Conservation (phyloP, 2,888 invertebrate species). For the Bedellia somnulentella region DNA sequence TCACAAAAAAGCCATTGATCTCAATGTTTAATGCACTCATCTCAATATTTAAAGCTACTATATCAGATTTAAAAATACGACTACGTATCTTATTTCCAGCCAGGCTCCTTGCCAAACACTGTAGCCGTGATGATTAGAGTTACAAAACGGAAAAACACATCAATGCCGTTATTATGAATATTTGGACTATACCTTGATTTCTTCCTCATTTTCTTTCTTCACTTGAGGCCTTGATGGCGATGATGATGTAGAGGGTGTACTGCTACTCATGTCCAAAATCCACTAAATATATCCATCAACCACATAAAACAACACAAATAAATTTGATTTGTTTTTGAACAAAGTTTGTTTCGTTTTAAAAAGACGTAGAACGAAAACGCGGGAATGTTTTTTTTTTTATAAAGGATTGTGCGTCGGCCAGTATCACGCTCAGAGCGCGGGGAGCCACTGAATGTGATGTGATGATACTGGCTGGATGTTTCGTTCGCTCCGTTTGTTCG, state of each 20-base stretch:
- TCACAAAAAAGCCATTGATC: slow-evolving; percentile 26
- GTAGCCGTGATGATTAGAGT: no score
- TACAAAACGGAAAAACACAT: slow-evolving; percentile 40
- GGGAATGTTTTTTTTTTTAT: no score
- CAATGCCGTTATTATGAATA: slow-evolving; percentile 22
- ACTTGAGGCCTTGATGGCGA: slow-evolving; percentile 43
- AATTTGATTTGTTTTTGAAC: no score
- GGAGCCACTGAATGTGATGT: slow-evolving; percentile 23
- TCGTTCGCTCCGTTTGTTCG: slow-evolving; percentile 3
- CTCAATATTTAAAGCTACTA: slow-evolving; percentile 16
- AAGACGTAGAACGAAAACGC: no score
- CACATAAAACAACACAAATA: slow-evolving; percentile 12
- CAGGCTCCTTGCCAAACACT: slow-evolving; percentile 48
- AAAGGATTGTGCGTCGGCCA: no score
- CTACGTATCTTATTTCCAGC: slow-evolving; percentile 44
- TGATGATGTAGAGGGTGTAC: slow-evolving; percentile 36
- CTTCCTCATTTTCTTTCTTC: slow-evolving; percentile 75
- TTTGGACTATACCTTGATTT: slow-evolving; percentile 67
- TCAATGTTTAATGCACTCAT: slow-evolving; percentile 30
- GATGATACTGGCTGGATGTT: slow-evolving; percentile 3
- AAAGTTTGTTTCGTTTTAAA: no score
- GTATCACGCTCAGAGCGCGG: slow-evolving; percentile 20
- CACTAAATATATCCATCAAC: slow-evolving; percentile 33
- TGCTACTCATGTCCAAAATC: slow-evolving; percentile 37
- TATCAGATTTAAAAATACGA: slow-evolving; percentile 58